These are phyloP conservation scores for Echeneis naucrates DNA, from an alignment of 2,797 vertebrate species.

Conservation along the genomic window DNA sequence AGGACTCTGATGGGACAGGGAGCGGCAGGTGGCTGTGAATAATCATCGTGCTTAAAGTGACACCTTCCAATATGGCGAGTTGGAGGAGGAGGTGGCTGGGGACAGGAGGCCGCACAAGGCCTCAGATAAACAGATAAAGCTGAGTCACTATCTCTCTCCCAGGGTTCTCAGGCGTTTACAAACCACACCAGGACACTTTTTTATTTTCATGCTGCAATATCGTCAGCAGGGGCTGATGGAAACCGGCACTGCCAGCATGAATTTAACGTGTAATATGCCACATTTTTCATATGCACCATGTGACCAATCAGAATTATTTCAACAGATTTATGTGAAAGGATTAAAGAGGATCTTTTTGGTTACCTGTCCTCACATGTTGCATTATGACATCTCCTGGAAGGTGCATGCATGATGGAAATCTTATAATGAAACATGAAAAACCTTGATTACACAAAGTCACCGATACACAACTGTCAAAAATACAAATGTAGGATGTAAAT, in stretches of 20 bases:
- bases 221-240: slow-evolving; percentile 44
- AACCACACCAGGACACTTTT: background rate
- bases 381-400: background rate
- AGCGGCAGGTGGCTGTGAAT: slow-evolving; percentile 83
- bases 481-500: too few relatives aligned
- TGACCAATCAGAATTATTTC: slow-evolving; percentile 1
- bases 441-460: background rate
- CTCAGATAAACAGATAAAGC: slow-evolving; percentile 38
- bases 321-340: slow-evolving; percentile 29
- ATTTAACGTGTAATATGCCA: background rate
- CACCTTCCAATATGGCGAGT: slow-evolving; percentile 78
- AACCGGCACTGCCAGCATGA: background rate
- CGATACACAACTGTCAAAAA: background rate
- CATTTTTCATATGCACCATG: background rate
- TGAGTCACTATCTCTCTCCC: slow-evolving; percentile 31
- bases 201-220: slow-evolving; percentile 4
- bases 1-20: slow-evolving; percentile 46
- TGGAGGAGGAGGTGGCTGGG: slow-evolving; percentile 21
- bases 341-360: background rate
- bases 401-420: too few relatives aligned
- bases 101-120: slow-evolving; percentile 4
- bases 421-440: background rate
- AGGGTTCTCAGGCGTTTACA: slow-evolving; percentile 5
- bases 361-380: background rate
- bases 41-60: slow-evolving; percentile 77